Percentiles rank a stretch among this genome's conserved stretches.
These are phyloP conservation scores for Ciconia nigra DNA, from an alignment of 2,797 vertebrate species.

Conservation along the genomic window DNA sequence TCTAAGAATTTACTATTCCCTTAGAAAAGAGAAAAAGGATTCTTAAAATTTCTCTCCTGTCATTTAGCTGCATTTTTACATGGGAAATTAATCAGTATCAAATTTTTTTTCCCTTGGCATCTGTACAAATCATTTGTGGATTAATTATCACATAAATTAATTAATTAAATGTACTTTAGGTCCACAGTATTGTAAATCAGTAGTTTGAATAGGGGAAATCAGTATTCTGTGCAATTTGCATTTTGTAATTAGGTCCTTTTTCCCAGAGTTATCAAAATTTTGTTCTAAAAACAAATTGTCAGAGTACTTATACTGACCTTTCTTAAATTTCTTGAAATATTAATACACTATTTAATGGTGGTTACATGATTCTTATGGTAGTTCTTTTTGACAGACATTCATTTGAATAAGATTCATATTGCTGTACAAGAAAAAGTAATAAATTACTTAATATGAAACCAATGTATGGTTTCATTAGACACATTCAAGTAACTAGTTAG, in stretches of 20 bases:
- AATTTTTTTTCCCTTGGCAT: not conserved
- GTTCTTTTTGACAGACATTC: not conserved
- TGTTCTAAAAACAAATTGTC: not conserved
- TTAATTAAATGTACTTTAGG: constrained; percentile 3
- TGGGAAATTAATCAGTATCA: not conserved
- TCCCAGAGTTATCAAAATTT: not conserved
- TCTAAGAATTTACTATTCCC: not conserved
- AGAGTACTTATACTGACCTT: not conserved
- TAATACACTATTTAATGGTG: not conserved
- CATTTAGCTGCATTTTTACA: not conserved
- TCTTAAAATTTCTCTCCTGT: not conserved
- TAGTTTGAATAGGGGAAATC: not conserved
- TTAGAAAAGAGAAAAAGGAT: not conserved
- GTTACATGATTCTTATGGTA: not conserved
- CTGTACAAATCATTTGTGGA: constrained; percentile 14
- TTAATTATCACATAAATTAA: constrained; percentile 35
- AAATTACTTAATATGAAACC: not conserved
- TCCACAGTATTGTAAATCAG: constrained; percentile 5
- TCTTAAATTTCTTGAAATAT: not conserved
- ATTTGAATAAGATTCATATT: not conserved
- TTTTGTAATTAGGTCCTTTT: constrained; percentile 37
- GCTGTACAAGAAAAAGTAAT: not conserved
- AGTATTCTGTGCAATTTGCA: constrained; percentile 27
- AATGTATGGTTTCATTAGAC: not conserved
- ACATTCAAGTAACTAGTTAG: not conserved